phyloP scores from a whole-genome alignment of 2,797 vertebrate genomes.

The Lepus oiostolus region DNA sequence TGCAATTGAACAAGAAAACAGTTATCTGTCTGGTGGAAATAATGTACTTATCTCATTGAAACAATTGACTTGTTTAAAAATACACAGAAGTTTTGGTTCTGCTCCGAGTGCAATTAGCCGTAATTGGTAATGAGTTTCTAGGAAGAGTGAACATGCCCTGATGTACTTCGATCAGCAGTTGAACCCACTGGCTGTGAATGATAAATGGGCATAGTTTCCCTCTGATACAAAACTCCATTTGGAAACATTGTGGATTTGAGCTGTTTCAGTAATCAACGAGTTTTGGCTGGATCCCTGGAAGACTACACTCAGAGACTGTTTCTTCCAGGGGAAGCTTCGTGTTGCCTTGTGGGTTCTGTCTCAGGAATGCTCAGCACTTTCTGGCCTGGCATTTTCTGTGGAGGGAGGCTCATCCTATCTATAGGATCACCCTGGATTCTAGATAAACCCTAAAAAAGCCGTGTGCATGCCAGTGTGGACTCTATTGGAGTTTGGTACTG shows the following conservation, averaged over 20 bases:
- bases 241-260: slow-evolving; percentile 58
- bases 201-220: background rate
- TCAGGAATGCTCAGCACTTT: slow-evolving; percentile 64
- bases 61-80: slow-evolving; percentile 82
- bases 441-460: slow-evolving; percentile 64
- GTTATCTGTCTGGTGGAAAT: slow-evolving; percentile 82
- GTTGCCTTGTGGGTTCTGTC: slow-evolving; percentile 63
- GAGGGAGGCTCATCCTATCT: slow-evolving; percentile 38
- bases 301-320: slow-evolving; percentile 2
- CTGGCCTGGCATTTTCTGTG: slow-evolving; percentile 69
- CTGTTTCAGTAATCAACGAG: slow-evolving; percentile 5
- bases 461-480: slow-evolving; percentile 49
- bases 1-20: slow-evolving; percentile 79
- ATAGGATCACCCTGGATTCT: slow-evolving; percentile 62
- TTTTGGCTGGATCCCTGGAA: slow-evolving; percentile 59
- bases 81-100: slow-evolving; percentile 70
- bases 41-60: slow-evolving; percentile 77
- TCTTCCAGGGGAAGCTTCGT: slow-evolving; percentile 61
- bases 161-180: slow-evolving; percentile 25
- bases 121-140: slow-evolving; percentile 74
- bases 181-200: slow-evolving; percentile 36
- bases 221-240: slow-evolving; percentile 10
- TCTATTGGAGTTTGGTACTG: slow-evolving; percentile 62
- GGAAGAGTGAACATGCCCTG: slow-evolving; percentile 62
- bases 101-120: slow-evolving; percentile 35